phyloP scores from a whole-genome alignment of 2,113 vertebrate species.

The Diphyllodes magnificus region DNA sequence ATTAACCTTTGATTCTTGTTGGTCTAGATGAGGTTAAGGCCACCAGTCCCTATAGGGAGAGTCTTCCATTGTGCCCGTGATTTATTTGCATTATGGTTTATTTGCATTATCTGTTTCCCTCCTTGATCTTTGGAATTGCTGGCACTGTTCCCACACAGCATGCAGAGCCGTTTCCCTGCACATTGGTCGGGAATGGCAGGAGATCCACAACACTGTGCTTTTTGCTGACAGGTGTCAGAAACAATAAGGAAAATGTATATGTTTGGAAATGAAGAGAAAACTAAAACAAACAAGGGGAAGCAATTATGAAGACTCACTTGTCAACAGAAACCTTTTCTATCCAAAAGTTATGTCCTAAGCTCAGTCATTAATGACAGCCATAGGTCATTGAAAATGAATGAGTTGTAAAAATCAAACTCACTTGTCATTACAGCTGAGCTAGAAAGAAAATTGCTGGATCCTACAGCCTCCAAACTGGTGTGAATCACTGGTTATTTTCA shows the following conservation, averaged over 20 bases:
- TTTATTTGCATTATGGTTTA: constrained; percentile 40
- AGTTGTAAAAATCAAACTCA: not conserved
- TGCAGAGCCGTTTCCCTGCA: not conserved
- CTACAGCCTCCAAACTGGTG: not conserved
- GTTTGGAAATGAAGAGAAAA: not conserved
- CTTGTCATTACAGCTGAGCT: not conserved
- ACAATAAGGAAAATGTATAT: not conserved
- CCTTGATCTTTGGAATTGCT: constrained; percentile 25
- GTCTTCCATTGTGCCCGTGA: not conserved
- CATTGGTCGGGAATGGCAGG: not conserved
- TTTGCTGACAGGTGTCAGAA: constrained; percentile 41
- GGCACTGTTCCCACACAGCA: not conserved
- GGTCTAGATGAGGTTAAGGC: constrained; percentile 15
- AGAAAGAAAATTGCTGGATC: not conserved
- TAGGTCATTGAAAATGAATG: not conserved
- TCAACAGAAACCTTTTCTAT: not conserved
- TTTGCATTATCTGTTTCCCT: constrained; percentile 32
- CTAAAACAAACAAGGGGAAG: not conserved
- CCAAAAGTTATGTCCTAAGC: not conserved
- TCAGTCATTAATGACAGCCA: not conserved
- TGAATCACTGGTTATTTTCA: not conserved
- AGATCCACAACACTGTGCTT: not conserved
- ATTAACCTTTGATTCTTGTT: constrained; percentile 49
- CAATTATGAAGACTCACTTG: not conserved
- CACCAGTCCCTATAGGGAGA: not conserved